Percentiles rank a stretch among this genome's conserved stretches.
phyloP scores from a whole-genome alignment of 64 coral and sea anemone genomes.

The Actinia equina region DNA sequence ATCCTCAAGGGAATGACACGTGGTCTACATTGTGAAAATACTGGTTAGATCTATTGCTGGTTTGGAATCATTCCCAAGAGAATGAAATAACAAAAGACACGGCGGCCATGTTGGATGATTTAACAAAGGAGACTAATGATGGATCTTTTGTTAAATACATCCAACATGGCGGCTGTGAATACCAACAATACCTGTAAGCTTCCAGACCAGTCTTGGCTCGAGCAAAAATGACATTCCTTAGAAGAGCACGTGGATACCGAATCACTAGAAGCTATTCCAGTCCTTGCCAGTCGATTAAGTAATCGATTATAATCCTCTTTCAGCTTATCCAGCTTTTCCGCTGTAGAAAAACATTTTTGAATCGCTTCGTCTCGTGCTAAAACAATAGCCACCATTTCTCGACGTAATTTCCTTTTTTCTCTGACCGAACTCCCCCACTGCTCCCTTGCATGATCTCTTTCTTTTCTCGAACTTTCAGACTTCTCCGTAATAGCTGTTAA shows the following conservation, averaged over 20 bases:
- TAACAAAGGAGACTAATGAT: no score
- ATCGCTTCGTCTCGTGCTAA: slow-evolving; percentile 91
- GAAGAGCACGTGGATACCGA: slow-evolving; percentile 64
- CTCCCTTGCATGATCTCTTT: slow-evolving; percentile 85
- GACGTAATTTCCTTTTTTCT: slow-evolving; percentile 80
- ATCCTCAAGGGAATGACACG: no score
- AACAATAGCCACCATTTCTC: slow-evolving; percentile 68
- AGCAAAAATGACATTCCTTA: slow-evolving; percentile 83
- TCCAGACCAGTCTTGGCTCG: slow-evolving; percentile 35
- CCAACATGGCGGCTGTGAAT: no score
- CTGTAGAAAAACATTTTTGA: slow-evolving; percentile 89
- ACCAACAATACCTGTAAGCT: slow-evolving; percentile 29
- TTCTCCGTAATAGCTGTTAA: slow-evolving; percentile 67
- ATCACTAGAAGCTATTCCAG: slow-evolving; percentile 68
- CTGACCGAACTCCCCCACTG: slow-evolving; percentile 91
- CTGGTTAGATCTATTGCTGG: background rate
- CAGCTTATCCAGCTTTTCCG: slow-evolving; percentile 79
- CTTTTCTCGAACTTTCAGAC: slow-evolving; percentile 67
- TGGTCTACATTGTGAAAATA: background rate
- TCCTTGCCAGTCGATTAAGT: slow-evolving; percentile 60
- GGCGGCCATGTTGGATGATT: no score
- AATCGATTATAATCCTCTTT: slow-evolving; percentile 84
- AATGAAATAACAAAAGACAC: no score
- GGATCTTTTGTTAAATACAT: no score
- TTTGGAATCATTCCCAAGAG: no score